Base-by-base conservation (phyloP, 2,888 invertebrate genomes). In the Alitta virens region DNA sequence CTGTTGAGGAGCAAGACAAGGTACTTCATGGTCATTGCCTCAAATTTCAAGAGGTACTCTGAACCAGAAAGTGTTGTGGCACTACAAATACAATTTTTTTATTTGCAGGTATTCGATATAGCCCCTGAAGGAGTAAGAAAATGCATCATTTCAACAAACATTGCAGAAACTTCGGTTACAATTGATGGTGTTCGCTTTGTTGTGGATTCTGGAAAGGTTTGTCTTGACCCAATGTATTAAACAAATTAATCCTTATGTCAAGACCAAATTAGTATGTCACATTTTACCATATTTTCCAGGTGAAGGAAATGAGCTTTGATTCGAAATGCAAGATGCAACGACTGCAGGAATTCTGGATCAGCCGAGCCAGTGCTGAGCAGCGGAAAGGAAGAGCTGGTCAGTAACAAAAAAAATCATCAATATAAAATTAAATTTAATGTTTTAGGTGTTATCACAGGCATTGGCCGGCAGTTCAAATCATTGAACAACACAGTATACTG, bases 131-230 rank as follows among this genome's bases (percentile, higher is more conserved):
- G 95, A 2, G 88, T 94, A 1, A 86, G 99, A 59, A 99, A 99
- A 81, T 98, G 97, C 80, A 94, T 99, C 64, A 89, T 99, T 0
- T 93, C 96, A 0, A 99, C 99, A 0, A 99, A 99, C 78, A 98
- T 99, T 63, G 97, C 99, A 0, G 99, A 99, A 85, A 99, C 99
- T 0, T 97, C 97, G 0, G 90, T 99, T 2, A 99, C 99, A 0
- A 97, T 99, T 60, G 99, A 99, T 79, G 98, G 98, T 0, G 91
- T 99, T 59, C 86, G 98, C 75, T 99, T 99, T 83, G 98, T 99
- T 0, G 88, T 92, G 0, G 98, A 99, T 82, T 96, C 96, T 1
- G 98, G 99, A 27, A 96, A 94, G 86, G 93, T 91, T 67, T 33
- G 42, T 46, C 40, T 12, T 40, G 9, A 12, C 16, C 9, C 16